phyloP scores from a whole-genome alignment of 2,113 vertebrate genomes.

The Sapayoa aenigma region DNA sequence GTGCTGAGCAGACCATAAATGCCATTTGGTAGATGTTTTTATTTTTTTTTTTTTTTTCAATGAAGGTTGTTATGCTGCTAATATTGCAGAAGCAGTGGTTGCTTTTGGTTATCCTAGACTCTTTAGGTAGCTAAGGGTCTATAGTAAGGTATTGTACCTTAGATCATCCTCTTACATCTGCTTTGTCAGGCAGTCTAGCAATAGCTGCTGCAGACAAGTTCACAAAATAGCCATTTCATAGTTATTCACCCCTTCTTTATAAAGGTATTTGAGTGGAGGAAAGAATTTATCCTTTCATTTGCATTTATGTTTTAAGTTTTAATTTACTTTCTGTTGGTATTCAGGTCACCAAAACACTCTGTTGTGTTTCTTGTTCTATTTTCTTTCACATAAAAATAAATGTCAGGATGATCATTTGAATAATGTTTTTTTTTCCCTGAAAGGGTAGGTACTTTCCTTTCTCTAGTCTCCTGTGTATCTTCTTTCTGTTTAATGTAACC shows the following conservation, averaged over 20 bases:
- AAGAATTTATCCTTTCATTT: neutral
- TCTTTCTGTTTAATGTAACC: conserved; percentile 56
- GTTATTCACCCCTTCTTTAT: neutral
- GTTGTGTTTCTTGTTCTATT: conserved; percentile 32
- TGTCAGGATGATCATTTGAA: conserved; percentile 36
- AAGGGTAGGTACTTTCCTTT: conserved; percentile 27
- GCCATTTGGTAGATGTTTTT: neutral
- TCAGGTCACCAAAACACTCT: conserved; percentile 17
- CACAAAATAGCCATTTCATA: neutral
- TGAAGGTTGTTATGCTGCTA: neutral
- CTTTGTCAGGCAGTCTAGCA: neutral
- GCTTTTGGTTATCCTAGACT: neutral
- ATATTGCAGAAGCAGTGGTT: neutral
- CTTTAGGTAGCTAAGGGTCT: neutral
- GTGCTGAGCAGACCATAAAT: neutral
- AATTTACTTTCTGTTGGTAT: conserved; percentile 23
- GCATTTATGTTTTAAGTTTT: conserved; percentile 35
- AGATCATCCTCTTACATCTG: neutral
- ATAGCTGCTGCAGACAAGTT: neutral
- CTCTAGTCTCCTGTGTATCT: conserved; percentile 14
- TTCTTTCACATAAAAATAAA: conserved; percentile 45
- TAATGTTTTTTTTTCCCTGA: neutral
- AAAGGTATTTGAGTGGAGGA: neutral
- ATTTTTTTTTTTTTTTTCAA: neutral
- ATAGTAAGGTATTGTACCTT: neutral